Evolutionary conservation across 2,888 invertebrate genomes (phyloP).

Genomic region (Lepidocyrtinus sp.): DNA sequence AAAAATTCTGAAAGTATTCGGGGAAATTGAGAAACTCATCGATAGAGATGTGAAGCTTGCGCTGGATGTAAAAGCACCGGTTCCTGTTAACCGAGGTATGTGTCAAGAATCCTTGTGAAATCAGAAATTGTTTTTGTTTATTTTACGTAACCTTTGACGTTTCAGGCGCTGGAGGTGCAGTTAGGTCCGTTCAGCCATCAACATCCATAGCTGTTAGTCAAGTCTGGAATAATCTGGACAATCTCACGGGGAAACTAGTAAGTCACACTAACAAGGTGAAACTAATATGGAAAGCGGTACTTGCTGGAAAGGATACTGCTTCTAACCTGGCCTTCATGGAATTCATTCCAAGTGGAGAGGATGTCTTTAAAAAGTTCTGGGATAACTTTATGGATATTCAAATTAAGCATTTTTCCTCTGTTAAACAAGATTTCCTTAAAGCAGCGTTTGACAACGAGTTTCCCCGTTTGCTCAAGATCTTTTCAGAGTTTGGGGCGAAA

Average conservation of each 20-base stretch:
- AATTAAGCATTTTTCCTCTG: constrained; percentile 61
- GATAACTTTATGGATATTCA: constrained; percentile 65
- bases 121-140: too few relatives aligned
- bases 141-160: too few relatives aligned
- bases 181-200: constrained; percentile 77
- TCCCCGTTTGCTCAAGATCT: constrained; percentile 87
- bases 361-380: constrained; percentile 64
- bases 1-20: constrained; percentile 74
- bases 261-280: constrained; percentile 58
- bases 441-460: constrained; percentile 91
- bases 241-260: constrained; percentile 55
- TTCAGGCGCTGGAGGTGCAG: constrained; percentile 74
- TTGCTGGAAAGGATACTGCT: constrained; percentile 58
- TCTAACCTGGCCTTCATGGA: constrained; percentile 59
- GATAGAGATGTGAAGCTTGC: constrained; percentile 73
- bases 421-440: constrained; percentile 77
- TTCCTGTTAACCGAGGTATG: constrained; percentile 38
- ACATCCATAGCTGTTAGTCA: constrained; percentile 70
- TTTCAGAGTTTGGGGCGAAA: constrained; percentile 73
- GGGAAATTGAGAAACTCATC: constrained; percentile 73
- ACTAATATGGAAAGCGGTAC: constrained; percentile 57
- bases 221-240: constrained; percentile 89
- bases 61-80: constrained; percentile 59
- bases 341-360: constrained; percentile 55
- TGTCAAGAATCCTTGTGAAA: too few relatives aligned